Base-by-base conservation (phyloP, 2,888 invertebrate genomes). In the Pristionchus entomophagus region DNA sequence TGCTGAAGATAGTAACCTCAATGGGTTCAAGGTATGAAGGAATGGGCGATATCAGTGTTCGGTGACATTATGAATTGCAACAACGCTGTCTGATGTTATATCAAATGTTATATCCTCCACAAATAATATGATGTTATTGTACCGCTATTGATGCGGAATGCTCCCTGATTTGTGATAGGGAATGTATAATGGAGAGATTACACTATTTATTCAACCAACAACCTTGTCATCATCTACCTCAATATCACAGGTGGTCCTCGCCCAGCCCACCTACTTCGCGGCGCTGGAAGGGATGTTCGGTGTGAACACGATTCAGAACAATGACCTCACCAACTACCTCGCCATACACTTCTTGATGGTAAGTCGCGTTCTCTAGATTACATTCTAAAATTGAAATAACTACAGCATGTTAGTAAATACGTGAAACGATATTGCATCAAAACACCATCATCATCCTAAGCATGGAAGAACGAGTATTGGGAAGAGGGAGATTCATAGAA, bases 211-310 rank as follows among this genome's bases (percentile, higher is more conserved):
- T n/a, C n/a, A n/a, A n/a, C n/a, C n/a, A 14, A 45, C 6, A 89
- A 88, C 73, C 51, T 32, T 62, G n/a, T 89, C 17, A 73, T 73
- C 49, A n/a, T n/a, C n/a, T n/a, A n/a, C n/a, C n/a, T n/a, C n/a
- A n/a, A n/a, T n/a, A n/a, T n/a, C n/a, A n/a, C 19, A 65, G 56
- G 59, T 86, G 19, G 81, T 89, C 45, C 62, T 89, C 6, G 35
- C 81, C 8, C 84, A 88, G 82, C 88, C 89, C 12, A 65, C 86
- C 14, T 89, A 89, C 56, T 84, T 88, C 80, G 81, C 86, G n/a
- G 81, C 86, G 4, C 77, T 89, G 35, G 86, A 89, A 51, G 78
- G 78, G 10, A 73, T 86, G 56, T 81, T 88, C 84, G 77, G 45
- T 12, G 38, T 69, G 19, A 29, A 22, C 4, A n/a, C n/a, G 19